Evolutionary conservation across 2,113 vertebrate genomes (phyloP).

Genomic region (Pardalotus punctatus): DNA sequence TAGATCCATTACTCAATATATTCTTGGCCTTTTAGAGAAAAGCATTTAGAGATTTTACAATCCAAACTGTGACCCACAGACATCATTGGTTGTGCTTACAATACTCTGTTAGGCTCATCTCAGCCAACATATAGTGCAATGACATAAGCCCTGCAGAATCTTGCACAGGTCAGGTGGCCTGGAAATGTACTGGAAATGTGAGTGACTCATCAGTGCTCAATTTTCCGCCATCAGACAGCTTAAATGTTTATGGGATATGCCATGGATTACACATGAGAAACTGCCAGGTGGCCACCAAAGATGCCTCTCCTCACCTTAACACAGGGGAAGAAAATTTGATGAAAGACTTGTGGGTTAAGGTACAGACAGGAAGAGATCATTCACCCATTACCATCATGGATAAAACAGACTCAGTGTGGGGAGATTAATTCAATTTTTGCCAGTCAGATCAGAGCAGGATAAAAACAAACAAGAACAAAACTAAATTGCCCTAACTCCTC

Average conservation of each 20-base stretch:
- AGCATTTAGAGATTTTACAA: neutral
- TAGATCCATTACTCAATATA: neutral
- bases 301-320: neutral
- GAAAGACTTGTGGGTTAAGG: neutral
- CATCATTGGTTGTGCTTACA: neutral
- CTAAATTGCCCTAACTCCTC: neutral
- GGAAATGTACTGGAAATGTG: neutral
- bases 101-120: neutral
- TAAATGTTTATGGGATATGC: neutral
- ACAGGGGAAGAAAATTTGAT: neutral
- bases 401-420: neutral
- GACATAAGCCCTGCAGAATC: constrained; percentile 1
- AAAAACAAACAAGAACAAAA: neutral
- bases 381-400: neutral
- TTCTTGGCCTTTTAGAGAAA: neutral
- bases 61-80: neutral
- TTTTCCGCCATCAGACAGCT: neutral
- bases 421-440: neutral
- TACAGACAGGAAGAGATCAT: neutral
- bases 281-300: neutral
- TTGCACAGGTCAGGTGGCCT: neutral
- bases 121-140: neutral
- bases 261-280: neutral
- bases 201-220: neutral
- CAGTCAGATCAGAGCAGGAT: neutral